A percentile compares a stretch with the other conserved stretches of the same genome.
These are phyloP conservation scores for Probaryconus sp. DNA, from an alignment of 1,140 invertebrate species.

Conservation along the genomic window DNA sequence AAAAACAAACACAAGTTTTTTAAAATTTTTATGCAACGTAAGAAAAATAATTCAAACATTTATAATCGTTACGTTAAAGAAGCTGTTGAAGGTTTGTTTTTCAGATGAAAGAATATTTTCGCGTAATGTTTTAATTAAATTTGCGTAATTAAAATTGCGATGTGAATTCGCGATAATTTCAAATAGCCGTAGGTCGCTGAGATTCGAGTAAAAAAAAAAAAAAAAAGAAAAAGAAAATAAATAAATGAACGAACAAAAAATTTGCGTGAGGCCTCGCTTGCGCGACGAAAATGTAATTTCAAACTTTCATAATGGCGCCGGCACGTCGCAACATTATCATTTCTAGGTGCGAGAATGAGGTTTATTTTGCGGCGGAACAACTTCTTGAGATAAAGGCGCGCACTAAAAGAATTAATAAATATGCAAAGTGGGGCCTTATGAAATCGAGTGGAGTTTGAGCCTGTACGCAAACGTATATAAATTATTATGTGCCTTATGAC, in stretches of 20 bases:
- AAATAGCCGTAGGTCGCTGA: slow-evolving; percentile 20
- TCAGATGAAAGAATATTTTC: not conserved
- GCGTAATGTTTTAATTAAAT: slow-evolving; percentile 26
- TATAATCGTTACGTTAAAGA: too few species aligned
- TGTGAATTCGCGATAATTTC: slow-evolving; percentile 17
- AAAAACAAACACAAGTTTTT: too few species aligned
- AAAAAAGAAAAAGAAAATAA: too few species aligned
- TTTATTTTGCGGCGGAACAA: slow-evolving; percentile 57
- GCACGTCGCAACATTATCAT: slow-evolving; percentile 55
- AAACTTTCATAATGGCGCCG: slow-evolving; percentile 54
- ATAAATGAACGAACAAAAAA: too few species aligned
- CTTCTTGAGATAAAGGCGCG: slow-evolving; percentile 55
- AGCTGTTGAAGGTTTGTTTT: slow-evolving; percentile 8
- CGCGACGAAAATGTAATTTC: slow-evolving; percentile 47
- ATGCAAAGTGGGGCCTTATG: slow-evolving; percentile 58
- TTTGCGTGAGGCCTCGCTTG: not conserved
- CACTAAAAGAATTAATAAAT: slow-evolving; percentile 62
- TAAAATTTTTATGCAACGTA: too few species aligned
- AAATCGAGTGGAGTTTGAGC: slow-evolving; percentile 51
- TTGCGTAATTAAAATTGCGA: slow-evolving; percentile 21
- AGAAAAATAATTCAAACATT: too few species aligned
- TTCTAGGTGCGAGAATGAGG: slow-evolving; percentile 56
- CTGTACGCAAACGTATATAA: slow-evolving; percentile 45
- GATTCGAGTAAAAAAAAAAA: slow-evolving; percentile 14
- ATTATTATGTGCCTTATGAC: slow-evolving; percentile 41